Conservation (phyloP, 2,113 vertebrate species). For the Elephantulus edwardii region DNA sequence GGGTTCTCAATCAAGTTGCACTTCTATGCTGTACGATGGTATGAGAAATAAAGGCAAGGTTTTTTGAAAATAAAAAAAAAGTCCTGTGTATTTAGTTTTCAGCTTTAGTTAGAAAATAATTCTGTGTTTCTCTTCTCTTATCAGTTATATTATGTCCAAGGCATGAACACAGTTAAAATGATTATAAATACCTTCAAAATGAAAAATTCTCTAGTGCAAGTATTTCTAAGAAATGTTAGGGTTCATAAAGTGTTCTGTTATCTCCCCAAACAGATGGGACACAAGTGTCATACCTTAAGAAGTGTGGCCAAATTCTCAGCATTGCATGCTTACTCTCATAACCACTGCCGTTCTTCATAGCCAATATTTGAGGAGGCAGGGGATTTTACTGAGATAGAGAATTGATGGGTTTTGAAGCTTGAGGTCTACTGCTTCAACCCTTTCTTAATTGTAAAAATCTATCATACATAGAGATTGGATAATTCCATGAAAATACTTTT, state of each 20-base stretch:
- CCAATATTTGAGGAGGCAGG: not conserved
- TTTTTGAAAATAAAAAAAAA: slow-evolving; percentile 66
- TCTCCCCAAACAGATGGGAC: not conserved
- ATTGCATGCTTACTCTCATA: not conserved
- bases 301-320: not conserved
- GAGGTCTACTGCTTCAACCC: not conserved
- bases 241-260: not conserved
- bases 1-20: not conserved
- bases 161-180: slow-evolving; percentile 1
- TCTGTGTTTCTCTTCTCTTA: not conserved
- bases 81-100: slow-evolving; percentile 64
- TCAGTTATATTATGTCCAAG: slow-evolving; percentile 6
- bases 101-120: slow-evolving; percentile 57
- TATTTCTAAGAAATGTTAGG: slow-evolving; percentile 9
- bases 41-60: slow-evolving; percentile 49
- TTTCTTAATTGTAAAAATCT: slow-evolving; percentile 6
- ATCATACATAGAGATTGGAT: not conserved
- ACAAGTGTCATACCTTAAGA: not conserved
- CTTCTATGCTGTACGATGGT: slow-evolving; percentile 55
- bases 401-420: not conserved
- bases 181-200: slow-evolving; percentile 9
- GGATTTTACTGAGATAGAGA: not conserved
- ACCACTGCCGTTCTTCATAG: not conserved
- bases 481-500: not conserved
- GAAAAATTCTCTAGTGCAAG: not conserved